phyloP scores from a whole-genome alignment of 2,113 vertebrate species.

The Gobio gobio region DNA sequence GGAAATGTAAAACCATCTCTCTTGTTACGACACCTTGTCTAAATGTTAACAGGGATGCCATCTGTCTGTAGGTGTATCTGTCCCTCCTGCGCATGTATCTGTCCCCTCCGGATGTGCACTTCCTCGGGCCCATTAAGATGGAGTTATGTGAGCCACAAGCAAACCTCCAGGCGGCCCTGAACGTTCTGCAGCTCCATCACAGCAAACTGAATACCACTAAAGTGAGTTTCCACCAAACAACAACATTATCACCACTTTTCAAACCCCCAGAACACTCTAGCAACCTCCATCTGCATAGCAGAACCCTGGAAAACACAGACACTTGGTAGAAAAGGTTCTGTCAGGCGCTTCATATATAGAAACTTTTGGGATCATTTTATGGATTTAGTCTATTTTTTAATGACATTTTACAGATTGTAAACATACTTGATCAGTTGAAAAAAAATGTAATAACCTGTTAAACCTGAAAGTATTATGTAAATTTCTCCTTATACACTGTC shows the following conservation, averaged over 20 bases:
- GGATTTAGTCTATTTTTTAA: too few relatives aligned
- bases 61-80: slow-evolving; percentile 86
- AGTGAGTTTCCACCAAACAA: slow-evolving; percentile 69
- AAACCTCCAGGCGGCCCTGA: slow-evolving; percentile 92
- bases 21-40: not conserved
- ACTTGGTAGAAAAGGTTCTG: too few relatives aligned
- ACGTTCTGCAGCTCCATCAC: slow-evolving; percentile 93
- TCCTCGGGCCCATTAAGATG: slow-evolving; percentile 94
- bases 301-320: too few relatives aligned
- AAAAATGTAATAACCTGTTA: too few relatives aligned
- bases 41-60: not conserved
- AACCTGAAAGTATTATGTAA: too few relatives aligned
- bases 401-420: too few relatives aligned
- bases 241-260: not conserved
- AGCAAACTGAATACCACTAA: slow-evolving; percentile 97
- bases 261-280: not conserved
- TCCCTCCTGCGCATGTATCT: slow-evolving; percentile 97
- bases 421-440: too few relatives aligned
- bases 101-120: slow-evolving; percentile 92
- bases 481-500: too few relatives aligned
- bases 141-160: slow-evolving; percentile 89
- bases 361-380: too few relatives aligned
- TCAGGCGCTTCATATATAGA: too few relatives aligned
- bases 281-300: not conserved
- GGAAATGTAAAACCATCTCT: not conserved